Evolutionary conservation across 2,797 vertebrate genomes (phyloP), one percentile per base, ranked within the genome.

Genomic region (Erethizon dorsatum): DNA sequence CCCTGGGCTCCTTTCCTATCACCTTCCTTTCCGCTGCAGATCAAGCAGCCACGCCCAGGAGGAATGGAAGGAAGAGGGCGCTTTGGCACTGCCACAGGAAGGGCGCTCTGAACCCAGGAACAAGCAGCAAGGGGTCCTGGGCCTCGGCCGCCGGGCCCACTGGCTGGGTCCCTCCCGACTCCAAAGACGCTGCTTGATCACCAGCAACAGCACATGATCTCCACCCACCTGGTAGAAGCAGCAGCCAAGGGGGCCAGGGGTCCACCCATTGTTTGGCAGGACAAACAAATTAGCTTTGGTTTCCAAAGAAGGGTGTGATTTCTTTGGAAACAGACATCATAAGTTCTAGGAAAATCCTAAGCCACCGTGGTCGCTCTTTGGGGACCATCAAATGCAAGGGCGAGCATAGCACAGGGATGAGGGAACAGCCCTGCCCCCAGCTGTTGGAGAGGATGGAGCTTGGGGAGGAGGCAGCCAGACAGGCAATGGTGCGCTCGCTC

Each of bases 151-250:
- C 37, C 45, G 59, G 54, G 33, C 54, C 18, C 8, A 54, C 31
- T 37, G 56, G 50, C 56, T 84, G 79, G 41, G 41, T 67, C 56
- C 85, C 78, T 45, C 41, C 13, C n/a, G 56, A 17, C 31, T 71
- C 91, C 56, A 91, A 87, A 96, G 78, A 71, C 63, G 80, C 71
- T 94, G 54, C 57, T 94, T 37, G 54, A 69, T 94, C 37, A 77
- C 50, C 56, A 83, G 28, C 33, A 93, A 83, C 20, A 67, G 79
- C 89, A 54, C 3, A 15, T 83, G 37, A 77, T 59, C 59, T 57
- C 54, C 41, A 78, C 45, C 20, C 59, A 28, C 24, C 52, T 10
- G 79, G 67, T 28, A 93, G 52, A 96, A 88, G 75, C 65, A 85
- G 12, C 59, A 37, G 45, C 78, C 31, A 0, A 24, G 57, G 71